A percentile compares a stretch with the other conserved stretches of the same genome.
Evolutionary conservation across 2,888 invertebrate genomes (phyloP).

Genomic region (Philonicus albiceps): DNA sequence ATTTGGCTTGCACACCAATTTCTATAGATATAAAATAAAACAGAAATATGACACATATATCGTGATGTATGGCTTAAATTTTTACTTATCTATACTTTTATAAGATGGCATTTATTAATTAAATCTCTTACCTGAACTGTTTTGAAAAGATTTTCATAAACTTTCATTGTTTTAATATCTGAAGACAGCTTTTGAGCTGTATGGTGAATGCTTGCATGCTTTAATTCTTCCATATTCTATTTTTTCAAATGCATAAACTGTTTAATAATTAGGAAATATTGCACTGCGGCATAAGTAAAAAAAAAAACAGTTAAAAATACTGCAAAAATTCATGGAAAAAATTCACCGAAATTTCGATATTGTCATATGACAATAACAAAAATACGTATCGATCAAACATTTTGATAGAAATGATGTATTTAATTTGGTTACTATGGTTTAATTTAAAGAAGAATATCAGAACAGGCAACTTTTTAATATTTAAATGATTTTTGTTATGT

Average conservation of each 20-base stretch:
- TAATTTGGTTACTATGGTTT: not conserved
- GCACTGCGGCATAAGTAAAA: not conserved
- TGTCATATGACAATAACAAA: not conserved
- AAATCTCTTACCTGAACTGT: constrained; percentile 74
- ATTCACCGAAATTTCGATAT: not conserved
- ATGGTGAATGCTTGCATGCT: constrained; percentile 69
- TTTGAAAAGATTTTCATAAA: constrained; percentile 78
- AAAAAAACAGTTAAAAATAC: not conserved
- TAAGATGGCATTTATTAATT: not conserved
- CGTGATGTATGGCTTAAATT: not conserved
- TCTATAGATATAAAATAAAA: constrained; percentile 65
- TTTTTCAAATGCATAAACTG: not conserved
- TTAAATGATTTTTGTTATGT: not conserved
- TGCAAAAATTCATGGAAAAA: not conserved
- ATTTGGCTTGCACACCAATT: constrained; percentile 77
- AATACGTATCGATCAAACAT: not conserved
- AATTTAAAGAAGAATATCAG: not conserved
- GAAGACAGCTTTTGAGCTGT: constrained; percentile 81
- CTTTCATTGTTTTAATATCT: constrained; percentile 77
- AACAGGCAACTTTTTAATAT: not conserved
- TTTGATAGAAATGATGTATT: not conserved
- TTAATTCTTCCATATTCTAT: constrained; percentile 61
- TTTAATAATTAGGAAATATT: not conserved
- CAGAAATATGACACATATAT: not conserved
- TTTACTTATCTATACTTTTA: not conserved